Evolutionary conservation across 2,888 invertebrate species (phyloP).

Genomic region (Trichopria drosophilae): DNA sequence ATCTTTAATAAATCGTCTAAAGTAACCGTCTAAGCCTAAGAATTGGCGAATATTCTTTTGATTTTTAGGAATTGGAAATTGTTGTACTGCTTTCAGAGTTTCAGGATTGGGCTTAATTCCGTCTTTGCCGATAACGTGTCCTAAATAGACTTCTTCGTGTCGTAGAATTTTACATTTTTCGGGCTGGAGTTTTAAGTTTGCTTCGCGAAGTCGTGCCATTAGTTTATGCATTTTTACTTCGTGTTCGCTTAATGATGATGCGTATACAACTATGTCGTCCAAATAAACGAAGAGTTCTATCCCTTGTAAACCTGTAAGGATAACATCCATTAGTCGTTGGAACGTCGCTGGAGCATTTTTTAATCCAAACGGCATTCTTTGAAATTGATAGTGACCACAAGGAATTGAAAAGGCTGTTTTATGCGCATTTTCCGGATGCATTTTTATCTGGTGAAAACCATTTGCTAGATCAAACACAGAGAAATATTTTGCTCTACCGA

Average conservation of each 20-base stretch:
- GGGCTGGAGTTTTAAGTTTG: constrained; percentile 12
- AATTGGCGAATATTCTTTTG: constrained; percentile 34
- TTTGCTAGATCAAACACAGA: no score
- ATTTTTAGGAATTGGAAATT: constrained; percentile 27
- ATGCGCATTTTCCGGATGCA: no score
- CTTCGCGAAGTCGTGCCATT: constrained; percentile 4
- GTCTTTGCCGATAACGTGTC: constrained; percentile 36
- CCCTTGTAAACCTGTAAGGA: constrained; percentile 5
- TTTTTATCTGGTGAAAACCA: no score
- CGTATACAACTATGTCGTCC: constrained; percentile 7
- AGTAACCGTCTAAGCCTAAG: constrained; percentile 33
- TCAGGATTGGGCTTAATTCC: constrained; percentile 40
- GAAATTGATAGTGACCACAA: no score
- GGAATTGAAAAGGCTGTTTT: no score
- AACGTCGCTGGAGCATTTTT: no score
- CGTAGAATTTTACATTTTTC: constrained; percentile 13
- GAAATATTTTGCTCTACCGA: no score
- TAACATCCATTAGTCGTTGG: constrained; percentile 7
- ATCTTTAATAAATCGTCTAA: constrained; percentile 31
- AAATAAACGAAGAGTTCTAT: no score
- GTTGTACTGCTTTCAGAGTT: constrained; percentile 35
- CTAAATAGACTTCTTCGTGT: constrained; percentile 36
- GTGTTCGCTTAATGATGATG: constrained; percentile 5
- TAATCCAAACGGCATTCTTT: no score
- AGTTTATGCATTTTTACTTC: constrained; percentile 2